phyloP scores from a whole-genome alignment of 2,113 vertebrate species.

The Falco punctatus region DNA sequence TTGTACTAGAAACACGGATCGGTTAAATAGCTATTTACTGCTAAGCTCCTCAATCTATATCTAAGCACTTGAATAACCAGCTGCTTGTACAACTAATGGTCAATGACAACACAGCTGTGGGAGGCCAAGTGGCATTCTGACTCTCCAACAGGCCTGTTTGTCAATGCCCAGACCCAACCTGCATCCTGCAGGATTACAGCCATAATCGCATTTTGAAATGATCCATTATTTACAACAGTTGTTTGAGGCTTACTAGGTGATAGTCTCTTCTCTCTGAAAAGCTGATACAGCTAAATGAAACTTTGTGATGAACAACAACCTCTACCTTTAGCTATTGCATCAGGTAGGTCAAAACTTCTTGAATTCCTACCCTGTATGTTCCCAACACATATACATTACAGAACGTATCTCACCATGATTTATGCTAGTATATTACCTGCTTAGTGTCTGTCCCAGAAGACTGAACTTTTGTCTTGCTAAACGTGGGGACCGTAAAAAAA shows the following conservation, averaged over 20 bases:
- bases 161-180: neutral
- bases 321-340: neutral
- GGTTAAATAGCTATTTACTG: neutral
- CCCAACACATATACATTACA: neutral
- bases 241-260: neutral
- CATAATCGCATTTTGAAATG: neutral
- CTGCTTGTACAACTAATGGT: neutral
- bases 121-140: neutral
- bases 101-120: conserved; percentile 8
- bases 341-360: neutral
- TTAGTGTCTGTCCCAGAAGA: neutral
- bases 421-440: neutral
- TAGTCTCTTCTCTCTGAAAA: neutral
- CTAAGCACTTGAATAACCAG: conserved; percentile 23
- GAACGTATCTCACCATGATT: rapidly evolving
- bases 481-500: neutral
- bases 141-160: neutral
- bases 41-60: conserved; percentile 9
- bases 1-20: neutral
- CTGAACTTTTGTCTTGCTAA: neutral
- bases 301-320: neutral
- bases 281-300: neutral
- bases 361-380: neutral
- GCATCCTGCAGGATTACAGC: neutral
- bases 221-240: neutral